Evolutionary conservation across 2,888 invertebrate genomes (phyloP).

Genomic region (Torymus aiolomorphi): DNA sequence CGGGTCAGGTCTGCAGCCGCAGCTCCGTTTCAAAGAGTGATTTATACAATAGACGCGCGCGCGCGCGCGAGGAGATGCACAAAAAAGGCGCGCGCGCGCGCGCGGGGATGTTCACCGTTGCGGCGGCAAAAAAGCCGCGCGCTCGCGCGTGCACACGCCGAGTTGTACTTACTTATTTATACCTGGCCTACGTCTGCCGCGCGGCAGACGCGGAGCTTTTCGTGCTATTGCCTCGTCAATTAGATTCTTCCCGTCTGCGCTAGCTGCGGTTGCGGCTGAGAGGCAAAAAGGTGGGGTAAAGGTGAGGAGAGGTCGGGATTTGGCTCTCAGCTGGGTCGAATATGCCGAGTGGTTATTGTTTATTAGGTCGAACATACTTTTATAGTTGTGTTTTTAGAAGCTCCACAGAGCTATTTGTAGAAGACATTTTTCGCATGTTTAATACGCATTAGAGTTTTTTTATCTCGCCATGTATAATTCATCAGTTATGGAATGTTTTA

Average conservation of each 20-base stretch:
- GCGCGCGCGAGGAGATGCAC: neutral
- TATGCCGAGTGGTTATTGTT: too few relatives aligned
- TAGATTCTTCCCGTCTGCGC: conserved; percentile 20
- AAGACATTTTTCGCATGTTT: too few relatives aligned
- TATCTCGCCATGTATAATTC: too few relatives aligned
- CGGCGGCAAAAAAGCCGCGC: conserved; percentile 32
- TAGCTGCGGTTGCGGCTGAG: too few relatives aligned
- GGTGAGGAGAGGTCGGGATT: too few relatives aligned
- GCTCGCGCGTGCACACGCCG: neutral
- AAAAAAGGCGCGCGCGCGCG: conserved; percentile 27
- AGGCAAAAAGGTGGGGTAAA: too few relatives aligned
- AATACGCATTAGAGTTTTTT: too few relatives aligned
- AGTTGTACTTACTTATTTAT: neutral
- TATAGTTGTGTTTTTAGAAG: too few relatives aligned
- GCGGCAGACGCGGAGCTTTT: conserved; percentile 9
- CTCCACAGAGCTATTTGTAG: too few relatives aligned
- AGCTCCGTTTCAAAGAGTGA: conserved; percentile 25
- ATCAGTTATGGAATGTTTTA: too few relatives aligned
- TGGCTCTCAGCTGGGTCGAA: too few relatives aligned
- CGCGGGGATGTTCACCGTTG: conserved; percentile 38
- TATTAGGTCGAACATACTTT: too few relatives aligned
- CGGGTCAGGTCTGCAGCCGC: neutral
- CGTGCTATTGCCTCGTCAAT: conserved; percentile 19
- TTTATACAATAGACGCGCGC: conserved; percentile 39
- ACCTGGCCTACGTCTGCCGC: neutral